Conservation (phyloP, 37 sponge, comb jelly and placozoan genomes). For the Crambe crambe region DNA sequence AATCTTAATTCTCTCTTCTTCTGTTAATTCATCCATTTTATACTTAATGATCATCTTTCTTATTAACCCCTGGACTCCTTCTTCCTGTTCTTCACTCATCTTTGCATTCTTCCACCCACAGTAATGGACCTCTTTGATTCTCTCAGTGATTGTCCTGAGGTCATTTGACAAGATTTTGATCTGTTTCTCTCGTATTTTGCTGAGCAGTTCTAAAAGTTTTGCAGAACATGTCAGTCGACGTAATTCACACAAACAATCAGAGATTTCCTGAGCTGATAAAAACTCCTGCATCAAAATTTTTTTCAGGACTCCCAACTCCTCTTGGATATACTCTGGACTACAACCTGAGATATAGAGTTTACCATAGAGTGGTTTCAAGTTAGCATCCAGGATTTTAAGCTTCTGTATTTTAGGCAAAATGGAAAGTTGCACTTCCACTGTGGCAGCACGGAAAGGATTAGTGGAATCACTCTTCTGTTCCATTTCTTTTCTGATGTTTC, state of each 20-base stretch:
- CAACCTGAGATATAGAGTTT: background rate
- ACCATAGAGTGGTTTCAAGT: background rate
- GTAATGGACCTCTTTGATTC: background rate
- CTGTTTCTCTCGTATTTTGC: constrained; percentile 2
- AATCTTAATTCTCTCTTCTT: constrained; percentile 64
- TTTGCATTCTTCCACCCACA: constrained; percentile 3
- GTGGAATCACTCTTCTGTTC: too few species aligned
- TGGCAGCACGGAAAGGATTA: background rate
- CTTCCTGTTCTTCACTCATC: constrained; percentile 26
- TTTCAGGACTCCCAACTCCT: background rate
- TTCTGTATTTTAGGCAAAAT: constrained; percentile 13
- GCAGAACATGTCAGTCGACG: constrained; percentile 23
- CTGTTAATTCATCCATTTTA: constrained; percentile 47
- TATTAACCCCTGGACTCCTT: constrained; percentile 7
- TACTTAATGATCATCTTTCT: constrained; percentile 34
- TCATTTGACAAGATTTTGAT: background rate
- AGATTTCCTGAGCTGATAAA: constrained; percentile 46
- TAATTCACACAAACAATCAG: constrained; percentile 55
- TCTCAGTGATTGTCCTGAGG: background rate
- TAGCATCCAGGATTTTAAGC: background rate
- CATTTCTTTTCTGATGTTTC: background rate
- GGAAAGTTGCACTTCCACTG: constrained; percentile 38
- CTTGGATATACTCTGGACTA: background rate
- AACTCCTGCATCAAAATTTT: constrained; percentile 31
- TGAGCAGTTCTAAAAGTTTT: constrained; percentile 16